Percentiles rank a stretch among this genome's conserved stretches.
These are phyloP conservation scores for Glossophaga mutica DNA, from an alignment of 2,797 vertebrate genomes.

Conservation along the genomic window DNA sequence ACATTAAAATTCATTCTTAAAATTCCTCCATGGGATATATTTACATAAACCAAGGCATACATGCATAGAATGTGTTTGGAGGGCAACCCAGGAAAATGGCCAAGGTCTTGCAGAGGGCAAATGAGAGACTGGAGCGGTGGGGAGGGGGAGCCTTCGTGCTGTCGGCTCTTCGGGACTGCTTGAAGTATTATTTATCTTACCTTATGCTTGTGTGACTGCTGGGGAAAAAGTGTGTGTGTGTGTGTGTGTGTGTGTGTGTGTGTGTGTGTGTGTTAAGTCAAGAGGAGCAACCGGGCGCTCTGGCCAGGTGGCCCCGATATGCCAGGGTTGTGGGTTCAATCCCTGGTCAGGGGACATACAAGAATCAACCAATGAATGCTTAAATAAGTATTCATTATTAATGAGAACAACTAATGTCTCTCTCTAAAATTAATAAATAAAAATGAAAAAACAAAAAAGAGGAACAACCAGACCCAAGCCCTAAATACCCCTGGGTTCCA, in stretches of 20 bases:
- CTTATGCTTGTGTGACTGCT: background rate
- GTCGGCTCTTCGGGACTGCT: background rate
- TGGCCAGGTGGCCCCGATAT: background rate
- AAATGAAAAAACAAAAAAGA: background rate
- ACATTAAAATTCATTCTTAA: constrained; percentile 15
- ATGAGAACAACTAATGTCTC: background rate
- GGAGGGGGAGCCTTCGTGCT: background rate
- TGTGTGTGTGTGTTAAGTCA: background rate
- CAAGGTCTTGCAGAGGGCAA: background rate
- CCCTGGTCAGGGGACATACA: background rate
- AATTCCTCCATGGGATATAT: background rate
- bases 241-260: background rate
- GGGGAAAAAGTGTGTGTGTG: background rate
- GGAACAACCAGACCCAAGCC: background rate
- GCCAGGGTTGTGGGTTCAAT: background rate
- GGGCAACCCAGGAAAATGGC: background rate
- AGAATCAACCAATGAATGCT: background rate
- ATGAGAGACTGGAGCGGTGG: too few relatives aligned
- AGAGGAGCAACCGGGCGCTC: background rate
- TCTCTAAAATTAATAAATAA: background rate
- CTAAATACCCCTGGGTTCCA: background rate
- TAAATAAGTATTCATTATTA: too few relatives aligned
- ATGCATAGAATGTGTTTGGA: background rate
- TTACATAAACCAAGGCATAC: background rate
- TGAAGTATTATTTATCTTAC: background rate